Percentiles rank a stretch among this genome's conserved stretches.
Conservation (phyloP, 2,113 vertebrate species). For the Columba livia region DNA sequence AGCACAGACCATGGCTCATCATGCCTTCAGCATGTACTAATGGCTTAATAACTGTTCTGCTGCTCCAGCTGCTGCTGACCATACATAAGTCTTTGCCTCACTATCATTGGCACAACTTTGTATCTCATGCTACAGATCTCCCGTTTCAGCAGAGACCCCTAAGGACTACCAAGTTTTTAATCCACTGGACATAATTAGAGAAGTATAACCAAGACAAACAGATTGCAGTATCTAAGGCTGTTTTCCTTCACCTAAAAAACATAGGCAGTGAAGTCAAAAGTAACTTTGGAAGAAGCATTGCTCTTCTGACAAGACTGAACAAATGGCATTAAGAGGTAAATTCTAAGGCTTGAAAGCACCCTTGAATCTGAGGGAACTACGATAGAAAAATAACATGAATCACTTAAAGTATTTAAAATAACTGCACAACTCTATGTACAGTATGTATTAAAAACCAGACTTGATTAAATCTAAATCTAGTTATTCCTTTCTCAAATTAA, state of each 20-base stretch:
- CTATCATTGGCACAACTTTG: not conserved
- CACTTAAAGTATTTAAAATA: not conserved
- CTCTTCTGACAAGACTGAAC: not conserved
- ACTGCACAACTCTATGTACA: rapidly evolving
- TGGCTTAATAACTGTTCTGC: not conserved
- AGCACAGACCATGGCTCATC: not conserved
- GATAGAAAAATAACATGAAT: not conserved
- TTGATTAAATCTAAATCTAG: not conserved
- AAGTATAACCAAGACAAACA: not conserved
- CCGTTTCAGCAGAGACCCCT: not conserved
- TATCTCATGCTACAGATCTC: not conserved
- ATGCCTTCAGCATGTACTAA: not conserved
- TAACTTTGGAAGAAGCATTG: not conserved
- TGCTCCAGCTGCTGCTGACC: not conserved
- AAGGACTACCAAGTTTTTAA: not conserved
- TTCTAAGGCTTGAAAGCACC: not conserved
- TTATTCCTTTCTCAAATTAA: not conserved
- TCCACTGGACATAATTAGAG: not conserved
- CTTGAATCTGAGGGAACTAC: not conserved
- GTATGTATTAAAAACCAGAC: not conserved
- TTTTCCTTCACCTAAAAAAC: not conserved
- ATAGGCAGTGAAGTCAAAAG: not conserved
- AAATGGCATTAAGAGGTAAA: not conserved
- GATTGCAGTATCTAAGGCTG: not conserved
- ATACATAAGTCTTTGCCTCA: not conserved